Percentiles rank a stretch among this genome's conserved stretches.
Evolutionary conservation across 2,888 invertebrate genomes (phyloP).

Genomic region (Eupithecia inturbata): DNA sequence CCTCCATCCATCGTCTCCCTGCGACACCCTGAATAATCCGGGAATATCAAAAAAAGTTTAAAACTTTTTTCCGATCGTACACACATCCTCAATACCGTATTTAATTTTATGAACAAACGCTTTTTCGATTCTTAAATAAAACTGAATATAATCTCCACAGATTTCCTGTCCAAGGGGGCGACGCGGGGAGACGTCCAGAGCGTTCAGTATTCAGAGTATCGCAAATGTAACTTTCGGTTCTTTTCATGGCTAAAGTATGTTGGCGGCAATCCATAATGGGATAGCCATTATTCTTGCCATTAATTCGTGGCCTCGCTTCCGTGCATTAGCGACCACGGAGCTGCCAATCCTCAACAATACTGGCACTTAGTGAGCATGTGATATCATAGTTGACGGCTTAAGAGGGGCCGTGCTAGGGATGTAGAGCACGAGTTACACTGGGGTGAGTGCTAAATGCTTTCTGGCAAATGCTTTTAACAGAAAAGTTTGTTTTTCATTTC

Average conservation of each 20-base stretch:
- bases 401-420: conserved; percentile 12
- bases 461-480: conserved; percentile 14
- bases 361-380: conserved; percentile 45
- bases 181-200: conserved; percentile 65
- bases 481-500: conserved; percentile 2
- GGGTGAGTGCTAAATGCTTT: conserved; percentile 21
- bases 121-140: not conserved
- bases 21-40: not conserved
- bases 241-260: conserved; percentile 85
- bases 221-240: conserved; percentile 85
- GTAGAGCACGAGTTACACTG: conserved; percentile 11
- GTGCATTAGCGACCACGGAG: conserved; percentile 81
- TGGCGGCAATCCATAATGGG: conserved; percentile 85
- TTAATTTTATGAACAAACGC: not conserved
- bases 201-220: conserved; percentile 84
- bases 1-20: not conserved
- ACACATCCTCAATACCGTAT: not conserved
- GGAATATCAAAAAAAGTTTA: not conserved
- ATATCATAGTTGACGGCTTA: conserved; percentile 36
- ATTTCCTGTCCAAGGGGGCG: conserved; percentile 54
- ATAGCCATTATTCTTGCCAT: conserved; percentile 85
- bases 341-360: conserved; percentile 74
- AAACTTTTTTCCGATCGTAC: not conserved
- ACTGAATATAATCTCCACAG: conserved; percentile 26
- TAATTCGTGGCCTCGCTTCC: conserved; percentile 83